These are phyloP conservation scores for Scaptomyza tumidula DNA, from an alignment of 2,888 invertebrate genomes.

Conservation along the genomic window DNA sequence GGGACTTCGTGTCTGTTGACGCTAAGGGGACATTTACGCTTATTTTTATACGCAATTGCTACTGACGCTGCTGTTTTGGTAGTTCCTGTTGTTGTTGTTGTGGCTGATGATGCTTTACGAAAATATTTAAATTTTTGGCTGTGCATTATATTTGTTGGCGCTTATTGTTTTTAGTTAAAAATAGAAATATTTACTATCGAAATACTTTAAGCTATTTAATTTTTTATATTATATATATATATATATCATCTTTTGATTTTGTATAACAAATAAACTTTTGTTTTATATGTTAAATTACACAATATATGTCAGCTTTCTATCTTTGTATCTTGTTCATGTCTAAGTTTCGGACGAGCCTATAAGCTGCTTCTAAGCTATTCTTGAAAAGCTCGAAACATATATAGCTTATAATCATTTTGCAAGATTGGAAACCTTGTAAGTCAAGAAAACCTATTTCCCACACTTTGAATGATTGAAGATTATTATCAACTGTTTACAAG, in stretches of 20 bases:
- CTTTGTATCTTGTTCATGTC: background rate
- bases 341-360: background rate
- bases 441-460: too few relatives aligned
- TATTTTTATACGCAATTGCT: slow-evolving; percentile 51
- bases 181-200: slow-evolving; percentile 75
- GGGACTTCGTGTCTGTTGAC: slow-evolving; percentile 4
- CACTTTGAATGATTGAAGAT: too few relatives aligned
- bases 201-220: slow-evolving; percentile 56
- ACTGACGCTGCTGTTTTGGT: slow-evolving; percentile 10
- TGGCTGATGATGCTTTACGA: slow-evolving; percentile 23
- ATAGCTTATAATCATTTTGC: too few relatives aligned
- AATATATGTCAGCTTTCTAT: background rate
- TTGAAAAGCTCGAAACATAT: background rate
- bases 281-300: background rate
- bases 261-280: slow-evolving; percentile 11
- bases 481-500: too few relatives aligned
- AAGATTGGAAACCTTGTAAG: too few relatives aligned
- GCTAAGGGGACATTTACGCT: slow-evolving; percentile 59
- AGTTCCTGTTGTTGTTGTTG: slow-evolving; percentile 7
- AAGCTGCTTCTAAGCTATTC: background rate
- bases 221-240: too few relatives aligned
- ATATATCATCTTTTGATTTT: too few relatives aligned
- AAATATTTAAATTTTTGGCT: slow-evolving; percentile 68
- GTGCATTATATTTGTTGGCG: slow-evolving; percentile 63
- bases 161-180: slow-evolving; percentile 78